phyloP scores from a whole-genome alignment of 2,797 vertebrate genomes.

The Eulemur mongoz region DNA sequence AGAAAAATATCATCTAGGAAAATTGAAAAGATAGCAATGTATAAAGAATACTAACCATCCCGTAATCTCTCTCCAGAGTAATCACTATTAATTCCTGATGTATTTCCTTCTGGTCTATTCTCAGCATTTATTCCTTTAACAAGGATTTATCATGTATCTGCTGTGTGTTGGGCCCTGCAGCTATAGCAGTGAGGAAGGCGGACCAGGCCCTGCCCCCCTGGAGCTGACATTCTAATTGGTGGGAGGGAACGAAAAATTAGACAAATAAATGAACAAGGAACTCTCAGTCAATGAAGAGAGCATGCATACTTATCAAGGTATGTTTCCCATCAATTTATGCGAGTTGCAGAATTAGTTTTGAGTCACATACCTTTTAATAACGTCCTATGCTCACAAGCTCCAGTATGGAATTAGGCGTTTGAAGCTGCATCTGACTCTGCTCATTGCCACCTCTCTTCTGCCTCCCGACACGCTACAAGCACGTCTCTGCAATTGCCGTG shows the following conservation, averaged over 20 bases:
- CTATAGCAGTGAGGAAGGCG: background rate
- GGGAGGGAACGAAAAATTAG: background rate
- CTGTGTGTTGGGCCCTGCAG: background rate
- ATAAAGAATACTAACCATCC: background rate
- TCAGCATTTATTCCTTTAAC: background rate
- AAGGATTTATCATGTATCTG: background rate
- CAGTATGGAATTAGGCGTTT: background rate
- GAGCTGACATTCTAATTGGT: background rate
- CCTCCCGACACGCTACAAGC: no score
- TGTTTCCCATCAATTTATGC: background rate
- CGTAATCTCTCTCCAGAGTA: background rate
- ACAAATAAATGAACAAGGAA: background rate
- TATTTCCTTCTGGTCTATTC: background rate
- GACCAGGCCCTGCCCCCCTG: background rate
- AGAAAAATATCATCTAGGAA: background rate
- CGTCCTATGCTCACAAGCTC: no score
- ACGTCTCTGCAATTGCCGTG: background rate
- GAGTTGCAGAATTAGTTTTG: background rate
- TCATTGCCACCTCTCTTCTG: background rate
- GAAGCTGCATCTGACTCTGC: no score
- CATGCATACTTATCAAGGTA: rapidly evolving
- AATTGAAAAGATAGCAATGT: conserved; percentile 16
- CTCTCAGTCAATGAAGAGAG: background rate
- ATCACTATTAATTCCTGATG: background rate
- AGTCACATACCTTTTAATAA: background rate